Base-by-base conservation (phyloP, 2,888 invertebrate species). In the Pristionchus arcanus region DNA sequence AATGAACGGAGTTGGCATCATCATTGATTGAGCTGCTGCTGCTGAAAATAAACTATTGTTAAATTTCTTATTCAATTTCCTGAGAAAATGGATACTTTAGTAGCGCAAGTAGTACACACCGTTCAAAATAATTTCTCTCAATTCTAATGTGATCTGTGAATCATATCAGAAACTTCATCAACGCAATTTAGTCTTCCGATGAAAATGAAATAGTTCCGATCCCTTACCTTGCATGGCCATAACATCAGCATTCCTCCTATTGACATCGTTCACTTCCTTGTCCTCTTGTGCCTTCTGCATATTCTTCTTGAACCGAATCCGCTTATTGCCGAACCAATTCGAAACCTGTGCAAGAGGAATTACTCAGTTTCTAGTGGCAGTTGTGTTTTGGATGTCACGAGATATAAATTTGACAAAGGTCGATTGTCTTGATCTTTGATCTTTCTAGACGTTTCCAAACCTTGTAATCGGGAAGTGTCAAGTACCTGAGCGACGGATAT, bases 291-390 rank as follows among this genome's bases (percentile, higher is more conserved):
- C 92, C 96, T 99, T 99, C 95, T 98, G 98, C 94, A 99, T 99
- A 96, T 99, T 99, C 96, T 99, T 99, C 97, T 99, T 99, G 96
- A 99, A 99, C 95, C 99, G 97, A 96, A 99, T 99, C 95, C 99
- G 97, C 96, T 99, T 99, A 96, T 99, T 99, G 94, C 99, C 99
- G 96, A 99, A 99, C 99, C 99, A 99, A 97, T 99, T 99, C 94
- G 98, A 98, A 9, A 93, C 93, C 92, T 93, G 90, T 2, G 91
- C 1, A 13, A n/a, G 28, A 15, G 16, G 1, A 7, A 13, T 49
- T 49, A 7, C 42, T 49, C 9, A 0, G 42, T 49, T 49, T 49
- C 42, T 49, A 49, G 42, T 49, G 42, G 13, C 42, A 49, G 42
- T 49, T 49, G 9, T 49, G 42, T 49, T 49, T 49, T 49, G 42